Conservation (phyloP, 2,797 vertebrate species). For the Lagorchestes hirsutus region DNA sequence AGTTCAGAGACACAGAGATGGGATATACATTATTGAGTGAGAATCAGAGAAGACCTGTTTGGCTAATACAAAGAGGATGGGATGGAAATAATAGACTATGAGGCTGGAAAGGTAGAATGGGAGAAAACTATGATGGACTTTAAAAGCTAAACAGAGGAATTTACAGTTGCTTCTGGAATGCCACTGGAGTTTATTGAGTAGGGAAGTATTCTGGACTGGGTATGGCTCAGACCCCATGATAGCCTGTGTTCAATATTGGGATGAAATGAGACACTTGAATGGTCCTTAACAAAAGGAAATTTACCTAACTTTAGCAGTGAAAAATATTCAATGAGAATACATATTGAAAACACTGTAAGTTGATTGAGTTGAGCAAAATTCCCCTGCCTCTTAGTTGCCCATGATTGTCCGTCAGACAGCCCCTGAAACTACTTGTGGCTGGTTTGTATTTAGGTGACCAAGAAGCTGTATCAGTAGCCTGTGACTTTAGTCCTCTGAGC, state of each 20-base stretch:
- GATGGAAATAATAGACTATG: background rate
- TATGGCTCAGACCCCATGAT: background rate
- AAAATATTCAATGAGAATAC: background rate
- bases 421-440: background rate
- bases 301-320: background rate
- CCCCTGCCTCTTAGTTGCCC: background rate
- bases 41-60: background rate
- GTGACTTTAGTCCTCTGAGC: no score
- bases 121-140: background rate
- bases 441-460: background rate
- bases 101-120: background rate
- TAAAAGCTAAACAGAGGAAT: background rate
- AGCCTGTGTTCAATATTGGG: background rate
- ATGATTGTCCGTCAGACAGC: background rate
- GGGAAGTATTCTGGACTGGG: background rate
- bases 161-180: background rate
- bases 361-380: background rate
- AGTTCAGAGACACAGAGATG: background rate
- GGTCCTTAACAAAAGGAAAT: background rate
- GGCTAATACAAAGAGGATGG: background rate
- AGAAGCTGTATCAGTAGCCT: background rate
- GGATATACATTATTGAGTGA: background rate
- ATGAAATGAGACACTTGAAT: background rate
- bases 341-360: background rate
- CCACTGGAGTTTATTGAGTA: background rate